Conservation (phyloP, 2,888 invertebrate species). For the Drosophila suboccidentalis region DNA sequence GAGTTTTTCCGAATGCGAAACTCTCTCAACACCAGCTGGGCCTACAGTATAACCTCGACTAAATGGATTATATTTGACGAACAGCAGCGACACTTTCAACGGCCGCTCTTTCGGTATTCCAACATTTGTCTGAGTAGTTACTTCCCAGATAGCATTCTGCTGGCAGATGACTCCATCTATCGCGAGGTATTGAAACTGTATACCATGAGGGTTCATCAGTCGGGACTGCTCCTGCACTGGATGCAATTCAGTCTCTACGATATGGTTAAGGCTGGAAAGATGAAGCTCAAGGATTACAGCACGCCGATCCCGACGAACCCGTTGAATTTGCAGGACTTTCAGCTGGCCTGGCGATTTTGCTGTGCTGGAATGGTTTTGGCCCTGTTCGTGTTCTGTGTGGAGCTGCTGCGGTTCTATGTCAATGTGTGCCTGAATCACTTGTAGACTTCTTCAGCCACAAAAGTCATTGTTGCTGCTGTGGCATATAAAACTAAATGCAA, state of each 20-base stretch:
- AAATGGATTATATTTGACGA: constrained; percentile 56
- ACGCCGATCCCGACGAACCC: neutral
- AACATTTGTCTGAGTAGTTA: constrained; percentile 41
- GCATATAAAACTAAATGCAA: constrained; percentile 71
- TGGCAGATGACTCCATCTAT: constrained; percentile 56
- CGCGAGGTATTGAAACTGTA: constrained; percentile 17
- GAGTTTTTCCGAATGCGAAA: constrained; percentile 35
- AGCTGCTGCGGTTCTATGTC: constrained; percentile 59
- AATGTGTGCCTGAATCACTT: constrained; percentile 57
- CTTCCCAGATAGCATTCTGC: constrained; percentile 24
- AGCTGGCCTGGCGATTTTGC: constrained; percentile 16
- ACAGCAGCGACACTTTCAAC: constrained; percentile 55
- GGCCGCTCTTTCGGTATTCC: constrained; percentile 52
- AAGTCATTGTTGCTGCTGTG: constrained; percentile 30
- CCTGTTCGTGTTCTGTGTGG: constrained; percentile 39
- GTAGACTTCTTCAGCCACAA: constrained; percentile 36
- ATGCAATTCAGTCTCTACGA: constrained; percentile 51
- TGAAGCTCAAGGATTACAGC: constrained; percentile 60
- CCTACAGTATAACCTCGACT: constrained; percentile 41
- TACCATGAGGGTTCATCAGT: constrained; percentile 26
- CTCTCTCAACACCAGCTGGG: constrained; percentile 61
- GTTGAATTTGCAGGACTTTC: constrained; percentile 44
- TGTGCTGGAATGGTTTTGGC: constrained; percentile 38
- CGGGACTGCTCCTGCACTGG: constrained; percentile 51
- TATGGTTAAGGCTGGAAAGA: constrained; percentile 54